These are phyloP conservation scores for Clitarchus hookeri DNA, from an alignment of 2,888 invertebrate species.

Conservation along the genomic window DNA sequence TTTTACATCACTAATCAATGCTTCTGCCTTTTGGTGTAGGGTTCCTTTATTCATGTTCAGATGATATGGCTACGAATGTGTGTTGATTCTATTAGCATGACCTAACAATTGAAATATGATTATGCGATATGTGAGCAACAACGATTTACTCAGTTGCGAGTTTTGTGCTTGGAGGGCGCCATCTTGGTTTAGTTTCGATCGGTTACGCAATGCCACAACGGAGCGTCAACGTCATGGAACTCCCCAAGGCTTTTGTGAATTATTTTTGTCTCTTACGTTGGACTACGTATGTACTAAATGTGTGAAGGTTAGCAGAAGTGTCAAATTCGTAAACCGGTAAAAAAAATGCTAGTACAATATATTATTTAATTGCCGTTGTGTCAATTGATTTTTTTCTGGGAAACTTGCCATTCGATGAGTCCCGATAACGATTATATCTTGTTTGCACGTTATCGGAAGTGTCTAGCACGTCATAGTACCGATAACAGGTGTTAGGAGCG, in stretches of 20 bases:
- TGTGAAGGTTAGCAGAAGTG: not conserved
- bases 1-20: not conserved
- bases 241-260: constrained; percentile 9
- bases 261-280: not conserved
- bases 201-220: not conserved
- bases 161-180: not conserved
- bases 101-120: not conserved
- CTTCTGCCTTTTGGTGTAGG: constrained; percentile 5
- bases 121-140: not conserved
- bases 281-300: not conserved
- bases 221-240: not conserved
- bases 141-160: no score
- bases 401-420: not conserved
- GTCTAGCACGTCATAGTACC: not conserved
- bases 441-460: not conserved
- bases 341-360: not conserved
- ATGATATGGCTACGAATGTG: not conserved
- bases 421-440: not conserved
- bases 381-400: not conserved
- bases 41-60: not conserved
- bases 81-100: not conserved
- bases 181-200: not conserved
- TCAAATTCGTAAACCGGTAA: not conserved
- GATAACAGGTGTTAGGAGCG: not conserved
- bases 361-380: not conserved